Evolutionary conservation across 2,113 vertebrate genomes (phyloP).

Genomic region (Pipra filicauda): DNA sequence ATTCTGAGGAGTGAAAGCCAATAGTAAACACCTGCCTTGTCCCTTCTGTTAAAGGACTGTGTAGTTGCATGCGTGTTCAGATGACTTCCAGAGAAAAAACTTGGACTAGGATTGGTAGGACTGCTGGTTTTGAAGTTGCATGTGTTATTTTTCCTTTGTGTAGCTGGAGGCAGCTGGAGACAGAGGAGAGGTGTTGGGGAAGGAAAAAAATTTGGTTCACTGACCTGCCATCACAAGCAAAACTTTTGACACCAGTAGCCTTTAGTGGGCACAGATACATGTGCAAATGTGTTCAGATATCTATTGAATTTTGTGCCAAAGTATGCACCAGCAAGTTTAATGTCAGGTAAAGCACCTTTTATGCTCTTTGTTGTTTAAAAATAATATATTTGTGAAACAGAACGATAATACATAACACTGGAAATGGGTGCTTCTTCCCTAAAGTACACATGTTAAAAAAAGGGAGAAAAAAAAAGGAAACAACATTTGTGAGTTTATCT

Average conservation of each 20-base stretch:
- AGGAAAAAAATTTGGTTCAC: not conserved
- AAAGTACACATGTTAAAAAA: slow-evolving; percentile 44
- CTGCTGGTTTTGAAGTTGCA: not conserved
- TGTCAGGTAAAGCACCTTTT: slow-evolving; percentile 72
- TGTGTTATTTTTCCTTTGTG: not conserved
- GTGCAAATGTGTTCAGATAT: not conserved
- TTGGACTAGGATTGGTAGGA: not conserved
- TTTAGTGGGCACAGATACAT: not conserved
- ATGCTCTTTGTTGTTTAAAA: slow-evolving; percentile 70
- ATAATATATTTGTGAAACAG: slow-evolving; percentile 76
- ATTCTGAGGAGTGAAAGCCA: not conserved
- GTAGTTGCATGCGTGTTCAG: not conserved
- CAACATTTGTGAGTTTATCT: slow-evolving; percentile 32
- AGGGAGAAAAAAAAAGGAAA: not conserved
- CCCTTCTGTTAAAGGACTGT: not conserved
- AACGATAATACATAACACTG: slow-evolving; percentile 72
- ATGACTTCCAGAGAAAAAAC: not conserved
- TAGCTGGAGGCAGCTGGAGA: not conserved
- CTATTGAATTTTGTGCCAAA: slow-evolving; percentile 49
- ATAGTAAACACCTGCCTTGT: not conserved
- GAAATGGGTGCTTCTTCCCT: slow-evolving; percentile 74
- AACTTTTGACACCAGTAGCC: not conserved
- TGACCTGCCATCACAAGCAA: not conserved
- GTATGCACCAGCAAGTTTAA: slow-evolving; percentile 47
- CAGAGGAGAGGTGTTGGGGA: not conserved